phyloP scores from a whole-genome alignment of 2,797 vertebrate species.

The Micrastur ruficollis region DNA sequence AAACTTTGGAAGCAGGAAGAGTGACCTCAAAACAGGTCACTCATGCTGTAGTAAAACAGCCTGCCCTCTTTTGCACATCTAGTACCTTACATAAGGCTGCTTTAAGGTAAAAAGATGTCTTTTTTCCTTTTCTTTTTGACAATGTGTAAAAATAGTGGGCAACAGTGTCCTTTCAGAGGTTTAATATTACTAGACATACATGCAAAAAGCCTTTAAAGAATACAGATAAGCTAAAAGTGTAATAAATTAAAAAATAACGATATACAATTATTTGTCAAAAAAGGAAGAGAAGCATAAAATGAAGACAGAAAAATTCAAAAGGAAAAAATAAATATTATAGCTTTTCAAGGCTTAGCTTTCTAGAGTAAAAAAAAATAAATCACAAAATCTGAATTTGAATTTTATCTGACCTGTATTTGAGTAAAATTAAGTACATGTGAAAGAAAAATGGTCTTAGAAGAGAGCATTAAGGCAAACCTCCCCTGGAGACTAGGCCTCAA shows the following conservation, averaged over 20 bases:
- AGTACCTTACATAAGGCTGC: neutral
- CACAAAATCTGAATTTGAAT: neutral
- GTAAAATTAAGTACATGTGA: neutral
- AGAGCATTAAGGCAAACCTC: neutral
- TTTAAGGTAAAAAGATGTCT: neutral
- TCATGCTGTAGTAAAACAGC: neutral
- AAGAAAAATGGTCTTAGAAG: neutral
- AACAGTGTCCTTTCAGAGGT: neutral
- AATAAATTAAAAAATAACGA: neutral
- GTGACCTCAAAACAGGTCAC: neutral
- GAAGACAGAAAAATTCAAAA: neutral
- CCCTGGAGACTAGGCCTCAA: neutral
- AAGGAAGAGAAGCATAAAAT: neutral
- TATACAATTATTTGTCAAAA: neutral
- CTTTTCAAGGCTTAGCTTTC: neutral
- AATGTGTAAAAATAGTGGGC: neutral
- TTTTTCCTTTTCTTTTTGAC: neutral
- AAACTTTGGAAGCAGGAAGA: neutral
- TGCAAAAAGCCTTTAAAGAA: neutral
- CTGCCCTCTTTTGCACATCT: neutral
- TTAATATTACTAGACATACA: neutral
- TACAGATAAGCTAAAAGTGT: neutral
- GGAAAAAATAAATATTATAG: neutral
- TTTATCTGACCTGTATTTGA: neutral
- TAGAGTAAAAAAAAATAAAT: neutral